Evolutionary conservation across 1,140 invertebrate genomes (phyloP).

Genomic region (Trichogramma pretiosum): DNA sequence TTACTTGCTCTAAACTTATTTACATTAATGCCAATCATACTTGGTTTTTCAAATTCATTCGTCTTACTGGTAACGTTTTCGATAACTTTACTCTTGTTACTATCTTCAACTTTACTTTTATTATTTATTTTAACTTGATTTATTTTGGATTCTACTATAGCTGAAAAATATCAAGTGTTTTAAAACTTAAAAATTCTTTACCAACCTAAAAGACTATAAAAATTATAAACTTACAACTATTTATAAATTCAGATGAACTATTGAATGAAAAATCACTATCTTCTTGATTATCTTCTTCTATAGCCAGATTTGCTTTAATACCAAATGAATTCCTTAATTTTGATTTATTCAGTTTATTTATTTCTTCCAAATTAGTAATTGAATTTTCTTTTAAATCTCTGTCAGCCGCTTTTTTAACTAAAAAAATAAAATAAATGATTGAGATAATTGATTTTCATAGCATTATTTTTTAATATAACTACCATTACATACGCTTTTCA

Average conservation of each 20-base stretch:
- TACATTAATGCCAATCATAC: neutral
- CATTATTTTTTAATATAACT: neutral
- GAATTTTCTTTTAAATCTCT: too few relatives aligned
- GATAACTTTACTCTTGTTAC: too few relatives aligned
- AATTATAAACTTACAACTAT: neutral
- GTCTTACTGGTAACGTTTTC: too few relatives aligned
- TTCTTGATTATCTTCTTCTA: too few relatives aligned
- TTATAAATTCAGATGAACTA: neutral
- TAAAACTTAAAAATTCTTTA: neutral
- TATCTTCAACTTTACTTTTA: too few relatives aligned
- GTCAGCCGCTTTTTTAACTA: too few relatives aligned
- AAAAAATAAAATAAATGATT: neutral
- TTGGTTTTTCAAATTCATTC: too few relatives aligned
- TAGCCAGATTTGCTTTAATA: too few relatives aligned
- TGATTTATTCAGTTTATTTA: neutral
- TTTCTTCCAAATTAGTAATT: neutral
- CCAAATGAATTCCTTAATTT: neutral
- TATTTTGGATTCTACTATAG: neutral
- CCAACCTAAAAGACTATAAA: neutral
- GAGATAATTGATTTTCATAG: neutral
- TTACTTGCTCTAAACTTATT: constrained; percentile 1
- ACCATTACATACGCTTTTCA: constrained; percentile 13
- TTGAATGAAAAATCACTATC: neutral
- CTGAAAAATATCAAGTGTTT: neutral
- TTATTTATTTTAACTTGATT: too few relatives aligned